Conservation (phyloP, 2,113 vertebrate species). For the Epinephelus cyanopodus region DNA sequence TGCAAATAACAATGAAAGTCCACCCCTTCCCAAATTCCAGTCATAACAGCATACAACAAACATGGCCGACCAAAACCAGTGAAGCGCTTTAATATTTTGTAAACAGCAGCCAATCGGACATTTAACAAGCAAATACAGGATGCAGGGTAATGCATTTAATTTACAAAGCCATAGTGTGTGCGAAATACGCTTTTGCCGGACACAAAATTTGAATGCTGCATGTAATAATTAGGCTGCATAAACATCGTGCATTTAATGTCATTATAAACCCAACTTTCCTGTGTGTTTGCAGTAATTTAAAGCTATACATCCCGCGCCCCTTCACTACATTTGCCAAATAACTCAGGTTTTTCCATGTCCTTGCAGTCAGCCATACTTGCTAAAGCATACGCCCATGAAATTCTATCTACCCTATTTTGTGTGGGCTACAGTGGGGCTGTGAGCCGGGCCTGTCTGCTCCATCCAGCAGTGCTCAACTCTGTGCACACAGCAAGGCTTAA, state of each 20-base stretch:
- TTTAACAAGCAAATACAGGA: background rate
- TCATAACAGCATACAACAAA: slow-evolving; percentile 61
- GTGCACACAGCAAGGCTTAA: slow-evolving; percentile 20
- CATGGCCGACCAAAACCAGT: slow-evolving; percentile 61
- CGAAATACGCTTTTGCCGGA: background rate
- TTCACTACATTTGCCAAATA: slow-evolving; percentile 48
- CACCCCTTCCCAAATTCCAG: slow-evolving; percentile 22
- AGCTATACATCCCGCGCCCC: slow-evolving; percentile 8
- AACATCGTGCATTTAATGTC: background rate
- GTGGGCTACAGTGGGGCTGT: slow-evolving; percentile 57
- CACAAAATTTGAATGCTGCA: background rate
- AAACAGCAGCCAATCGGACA: slow-evolving; percentile 39
- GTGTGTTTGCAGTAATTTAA: background rate
- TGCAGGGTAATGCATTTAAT: background rate
- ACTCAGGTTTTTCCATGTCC: slow-evolving; percentile 72
- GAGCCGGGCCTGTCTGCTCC: slow-evolving; percentile 50
- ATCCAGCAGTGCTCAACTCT: slow-evolving; percentile 7
- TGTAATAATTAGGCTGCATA: background rate
- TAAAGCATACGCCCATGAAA: slow-evolving; percentile 86
- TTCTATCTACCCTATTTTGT: slow-evolving; percentile 72
- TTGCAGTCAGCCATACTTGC: slow-evolving; percentile 79
- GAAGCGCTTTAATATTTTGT: slow-evolving; percentile 37
- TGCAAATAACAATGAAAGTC: slow-evolving; percentile 26
- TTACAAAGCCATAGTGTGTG: background rate
- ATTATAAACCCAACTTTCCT: background rate